phyloP scores from a whole-genome alignment of 2,797 vertebrate species.

The Taenioides sp. region DNA sequence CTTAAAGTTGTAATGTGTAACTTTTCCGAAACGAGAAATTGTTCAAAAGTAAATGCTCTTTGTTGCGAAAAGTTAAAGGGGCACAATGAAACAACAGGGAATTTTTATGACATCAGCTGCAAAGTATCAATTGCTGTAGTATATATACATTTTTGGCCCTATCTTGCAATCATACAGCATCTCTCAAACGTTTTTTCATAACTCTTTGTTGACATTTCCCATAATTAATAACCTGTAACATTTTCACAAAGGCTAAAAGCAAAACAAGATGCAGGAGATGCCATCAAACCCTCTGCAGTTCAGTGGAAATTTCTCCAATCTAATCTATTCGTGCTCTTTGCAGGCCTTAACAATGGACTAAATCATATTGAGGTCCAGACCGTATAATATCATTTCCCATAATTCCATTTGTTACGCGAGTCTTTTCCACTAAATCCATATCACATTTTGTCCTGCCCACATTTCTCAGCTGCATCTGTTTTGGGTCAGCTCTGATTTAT shows the following conservation, averaged over 20 bases:
- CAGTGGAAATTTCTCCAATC: background rate
- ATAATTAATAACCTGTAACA: too few relatives aligned
- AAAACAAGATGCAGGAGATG: background rate
- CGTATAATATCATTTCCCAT: background rate
- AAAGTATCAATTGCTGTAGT: background rate
- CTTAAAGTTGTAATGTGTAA: too few relatives aligned
- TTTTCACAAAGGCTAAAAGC: background rate
- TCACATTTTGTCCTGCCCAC: background rate
- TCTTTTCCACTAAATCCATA: conserved; percentile 6
- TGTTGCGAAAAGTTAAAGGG: too few relatives aligned
- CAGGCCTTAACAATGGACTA: background rate
- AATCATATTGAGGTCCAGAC: background rate
- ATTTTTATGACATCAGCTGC: too few relatives aligned
- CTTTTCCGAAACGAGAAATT: too few relatives aligned
- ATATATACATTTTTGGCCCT: background rate
- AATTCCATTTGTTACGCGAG: conserved; percentile 5
- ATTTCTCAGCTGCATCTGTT: conserved; percentile 6
- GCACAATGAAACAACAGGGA: too few relatives aligned
- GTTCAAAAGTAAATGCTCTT: too few relatives aligned
- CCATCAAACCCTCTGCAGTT: background rate
- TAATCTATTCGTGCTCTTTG: background rate
- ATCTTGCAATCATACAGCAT: background rate
- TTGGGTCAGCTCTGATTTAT: conserved; percentile 5
- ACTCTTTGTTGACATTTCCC: too few relatives aligned
- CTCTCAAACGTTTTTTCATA: too few relatives aligned